Evolutionary conservation across 2,888 invertebrate species (phyloP).

Genomic region (Labia minor): DNA sequence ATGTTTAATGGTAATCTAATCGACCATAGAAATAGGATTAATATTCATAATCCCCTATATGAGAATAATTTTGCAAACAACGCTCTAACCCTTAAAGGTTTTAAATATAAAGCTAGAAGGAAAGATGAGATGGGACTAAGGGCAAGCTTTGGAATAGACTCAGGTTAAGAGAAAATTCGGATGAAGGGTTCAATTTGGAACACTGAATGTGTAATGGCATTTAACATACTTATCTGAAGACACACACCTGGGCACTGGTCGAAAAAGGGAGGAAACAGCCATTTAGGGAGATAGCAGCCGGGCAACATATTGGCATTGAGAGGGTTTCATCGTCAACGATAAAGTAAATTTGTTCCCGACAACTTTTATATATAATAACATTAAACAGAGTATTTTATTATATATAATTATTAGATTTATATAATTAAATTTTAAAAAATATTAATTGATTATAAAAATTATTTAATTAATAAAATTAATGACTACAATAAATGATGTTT

Average conservation of each 20-base stretch:
- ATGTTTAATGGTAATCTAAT: not conserved
- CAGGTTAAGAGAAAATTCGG: not conserved
- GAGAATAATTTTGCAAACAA: not conserved
- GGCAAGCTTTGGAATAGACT: not conserved
- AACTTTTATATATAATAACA: too few species aligned
- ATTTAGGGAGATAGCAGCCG: not conserved
- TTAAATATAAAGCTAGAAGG: not conserved
- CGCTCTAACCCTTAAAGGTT: not conserved
- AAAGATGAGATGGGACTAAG: not conserved
- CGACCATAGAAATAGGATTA: not conserved
- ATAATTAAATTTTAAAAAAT: too few species aligned
- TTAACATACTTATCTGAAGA: not conserved
- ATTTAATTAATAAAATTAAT: too few species aligned
- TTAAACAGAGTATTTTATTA: too few species aligned
- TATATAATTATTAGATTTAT: too few species aligned
- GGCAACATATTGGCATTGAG: too few species aligned
- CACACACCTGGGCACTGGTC: not conserved
- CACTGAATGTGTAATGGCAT: slow-evolving; percentile 1
- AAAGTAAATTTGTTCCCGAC: too few species aligned
- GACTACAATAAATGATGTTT: too few species aligned
- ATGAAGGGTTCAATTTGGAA: not conserved
- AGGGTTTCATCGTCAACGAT: too few species aligned
- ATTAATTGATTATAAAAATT: too few species aligned
- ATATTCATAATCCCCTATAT: not conserved
- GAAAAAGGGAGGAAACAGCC: not conserved